A percentile compares a stretch with the other conserved stretches of the same genome.
Evolutionary conservation across 1,140 invertebrate species (phyloP).

Genomic region (Listronotus oregonensis): DNA sequence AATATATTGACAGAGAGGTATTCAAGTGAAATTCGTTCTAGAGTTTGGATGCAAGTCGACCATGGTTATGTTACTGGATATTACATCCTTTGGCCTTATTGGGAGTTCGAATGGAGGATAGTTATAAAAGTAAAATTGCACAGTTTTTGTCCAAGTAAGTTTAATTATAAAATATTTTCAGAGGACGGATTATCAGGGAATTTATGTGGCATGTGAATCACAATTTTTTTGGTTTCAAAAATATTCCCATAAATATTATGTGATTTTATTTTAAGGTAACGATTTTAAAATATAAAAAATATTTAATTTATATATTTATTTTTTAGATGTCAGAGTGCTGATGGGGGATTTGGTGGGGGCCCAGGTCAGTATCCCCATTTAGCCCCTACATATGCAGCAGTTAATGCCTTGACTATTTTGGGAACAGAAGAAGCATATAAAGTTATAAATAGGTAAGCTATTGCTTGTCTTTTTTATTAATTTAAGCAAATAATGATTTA

Average conservation of each 20-base stretch:
- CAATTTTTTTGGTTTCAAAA: too few species aligned
- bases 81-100: conserved; percentile 87
- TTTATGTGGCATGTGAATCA: too few species aligned
- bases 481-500: too few species aligned
- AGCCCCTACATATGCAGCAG: conserved; percentile 95
- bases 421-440: conserved; percentile 85
- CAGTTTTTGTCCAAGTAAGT: conserved; percentile 67
- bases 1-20: too few species aligned
- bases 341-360: conserved; percentile 93
- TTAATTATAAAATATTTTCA: neutral
- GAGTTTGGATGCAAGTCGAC: conserved; percentile 89
- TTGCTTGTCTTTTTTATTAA: too few species aligned
- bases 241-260: too few species aligned
- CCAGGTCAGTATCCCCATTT: conserved; percentile 90
- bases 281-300: too few species aligned
- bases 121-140: conserved; percentile 66
- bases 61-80: conserved; percentile 97
- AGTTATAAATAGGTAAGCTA: conserved; percentile 78
- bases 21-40: conserved; percentile 49
- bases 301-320: too few species aligned
- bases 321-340: conserved; percentile 74
- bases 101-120: conserved; percentile 71
- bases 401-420: conserved; percentile 89
- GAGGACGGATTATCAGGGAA: too few species aligned
- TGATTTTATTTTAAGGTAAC: too few species aligned